Evolutionary conservation across 2,797 vertebrate species (phyloP), one percentile per base, ranked within the genome.

Genomic region (Spinibarbus caldwelli): DNA sequence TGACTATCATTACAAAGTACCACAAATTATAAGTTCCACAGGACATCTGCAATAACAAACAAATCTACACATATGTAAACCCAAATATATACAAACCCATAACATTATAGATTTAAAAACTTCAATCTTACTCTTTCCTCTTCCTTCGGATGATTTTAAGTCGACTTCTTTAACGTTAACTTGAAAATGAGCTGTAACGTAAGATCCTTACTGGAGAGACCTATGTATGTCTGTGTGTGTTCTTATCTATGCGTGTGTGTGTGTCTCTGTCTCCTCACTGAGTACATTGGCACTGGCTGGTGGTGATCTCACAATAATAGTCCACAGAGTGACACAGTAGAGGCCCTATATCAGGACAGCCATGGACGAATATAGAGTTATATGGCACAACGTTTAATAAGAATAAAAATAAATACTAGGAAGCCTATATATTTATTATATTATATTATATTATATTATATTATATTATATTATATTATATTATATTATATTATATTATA

Each of bases 251-350:
- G 77, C 41, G n/a, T 23, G 77, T 62, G 41, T 67, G 49, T 64
- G n/a, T 23, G 31, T 54, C n/a, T 73, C 54, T 57, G 45, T 79
- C 45, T 82, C 64, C 19, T 80, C 66, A 38, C 36, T 47, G 41
- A 82, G 47, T 79, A 75, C 83, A 71, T 80, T 87, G 85, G 86
- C 86, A 86, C 84, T 26, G 77, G 45, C 81, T 86, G 88, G 80
- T 78, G 78, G 75, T 78, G 43, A 75, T 71, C 70, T 78, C 78
- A 87, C 83, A 84, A 87, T 76, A 73, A 84, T 19, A 85, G 78
- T 67, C 67, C 83, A 86, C 78, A 85, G n/a, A 85, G 82, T 34
- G 26, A 76, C 87, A 88, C 84, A 86, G 81, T 77, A 68, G 77
- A 77, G 43, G 84, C 45, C 52, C 85, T 82, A 84, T 86, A 73